Percentiles rank a stretch among this genome's conserved stretches.
Conservation (phyloP, 2,888 invertebrate genomes). For the Zaprionus lineosus region DNA sequence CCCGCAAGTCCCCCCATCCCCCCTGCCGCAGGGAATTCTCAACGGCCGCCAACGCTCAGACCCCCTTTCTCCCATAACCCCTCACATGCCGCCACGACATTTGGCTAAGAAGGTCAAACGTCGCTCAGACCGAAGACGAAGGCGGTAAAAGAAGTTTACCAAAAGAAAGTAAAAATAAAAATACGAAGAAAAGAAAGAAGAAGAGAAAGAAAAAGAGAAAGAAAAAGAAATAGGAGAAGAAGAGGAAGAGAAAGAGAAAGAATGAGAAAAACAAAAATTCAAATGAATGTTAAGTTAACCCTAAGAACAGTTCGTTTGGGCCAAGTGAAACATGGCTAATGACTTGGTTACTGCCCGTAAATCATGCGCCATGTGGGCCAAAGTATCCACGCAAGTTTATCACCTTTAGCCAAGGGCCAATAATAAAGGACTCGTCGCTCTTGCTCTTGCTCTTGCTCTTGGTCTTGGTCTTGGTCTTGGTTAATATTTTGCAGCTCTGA, state of each 20-base stretch:
- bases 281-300: constrained; percentile 19
- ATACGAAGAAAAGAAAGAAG: background rate
- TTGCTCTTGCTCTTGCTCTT: too few species aligned
- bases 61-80: too few species aligned
- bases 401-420: constrained; percentile 8
- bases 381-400: constrained; percentile 17
- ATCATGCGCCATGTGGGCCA: constrained; percentile 65
- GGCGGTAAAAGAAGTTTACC: too few species aligned
- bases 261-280: constrained; percentile 12
- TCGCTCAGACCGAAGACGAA: constrained; percentile 1
- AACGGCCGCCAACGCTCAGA: too few species aligned
- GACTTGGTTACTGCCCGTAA: constrained; percentile 47
- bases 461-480: too few species aligned
- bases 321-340: constrained; percentile 26
- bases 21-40: too few species aligned
- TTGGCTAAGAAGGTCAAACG: constrained; percentile 39
- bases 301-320: background rate
- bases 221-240: background rate
- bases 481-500: constrained; percentile 23
- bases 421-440: constrained; percentile 26
- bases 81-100: too few species aligned
- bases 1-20: background rate
- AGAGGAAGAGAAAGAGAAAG: too few species aligned
- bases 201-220: background rate
- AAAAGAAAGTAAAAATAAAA: background rate